A percentile compares a stretch with the other conserved stretches of the same genome.
phyloP scores from a whole-genome alignment of 2,113 vertebrate species.

The Onychorhynchus coronatus region DNA sequence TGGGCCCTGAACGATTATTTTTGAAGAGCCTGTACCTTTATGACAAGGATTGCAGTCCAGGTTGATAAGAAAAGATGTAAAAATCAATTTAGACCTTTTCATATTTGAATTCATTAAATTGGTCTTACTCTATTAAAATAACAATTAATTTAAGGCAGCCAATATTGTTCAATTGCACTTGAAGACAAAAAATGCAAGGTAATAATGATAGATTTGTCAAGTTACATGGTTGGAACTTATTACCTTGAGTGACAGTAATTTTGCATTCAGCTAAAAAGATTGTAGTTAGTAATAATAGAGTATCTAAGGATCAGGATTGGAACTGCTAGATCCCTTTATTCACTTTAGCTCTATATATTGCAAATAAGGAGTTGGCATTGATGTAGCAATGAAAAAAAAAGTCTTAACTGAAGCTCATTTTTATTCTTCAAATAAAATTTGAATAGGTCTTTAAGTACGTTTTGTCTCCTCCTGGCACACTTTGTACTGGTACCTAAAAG shows the following conservation, averaged over 20 bases:
- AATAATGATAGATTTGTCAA: slow-evolving; percentile 47
- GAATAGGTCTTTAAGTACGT: slow-evolving; percentile 21
- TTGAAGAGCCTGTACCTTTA: background rate
- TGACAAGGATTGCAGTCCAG: background rate
- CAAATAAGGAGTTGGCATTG: slow-evolving; percentile 43
- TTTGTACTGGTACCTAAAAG: slow-evolving; percentile 13
- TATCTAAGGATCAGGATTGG: slow-evolving; percentile 24
- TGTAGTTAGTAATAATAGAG: slow-evolving; percentile 32
- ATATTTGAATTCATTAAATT: slow-evolving; percentile 27
- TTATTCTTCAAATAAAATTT: slow-evolving; percentile 40
- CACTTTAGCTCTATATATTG: background rate
- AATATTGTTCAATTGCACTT: background rate
- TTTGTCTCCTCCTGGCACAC: slow-evolving; percentile 27
- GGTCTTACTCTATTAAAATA: slow-evolving; percentile 47
- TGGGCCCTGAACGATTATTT: background rate
- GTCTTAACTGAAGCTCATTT: slow-evolving; percentile 12
- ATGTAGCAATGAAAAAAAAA: slow-evolving; percentile 30
- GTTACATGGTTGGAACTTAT: slow-evolving; percentile 6
- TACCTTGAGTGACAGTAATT: slow-evolving; percentile 45
- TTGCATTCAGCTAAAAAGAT: slow-evolving; percentile 17
- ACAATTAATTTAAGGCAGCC: slow-evolving; percentile 43
- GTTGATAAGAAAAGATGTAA: slow-evolving; percentile 3
- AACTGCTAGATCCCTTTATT: slow-evolving; percentile 20
- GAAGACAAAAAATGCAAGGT: background rate
- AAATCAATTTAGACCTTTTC: slow-evolving; percentile 45